A percentile compares a stretch with the other conserved stretches of the same genome.
These are phyloP conservation scores for Caenorhabditis zanzibari DNA, from an alignment of 2,888 invertebrate species.

Conservation along the genomic window DNA sequence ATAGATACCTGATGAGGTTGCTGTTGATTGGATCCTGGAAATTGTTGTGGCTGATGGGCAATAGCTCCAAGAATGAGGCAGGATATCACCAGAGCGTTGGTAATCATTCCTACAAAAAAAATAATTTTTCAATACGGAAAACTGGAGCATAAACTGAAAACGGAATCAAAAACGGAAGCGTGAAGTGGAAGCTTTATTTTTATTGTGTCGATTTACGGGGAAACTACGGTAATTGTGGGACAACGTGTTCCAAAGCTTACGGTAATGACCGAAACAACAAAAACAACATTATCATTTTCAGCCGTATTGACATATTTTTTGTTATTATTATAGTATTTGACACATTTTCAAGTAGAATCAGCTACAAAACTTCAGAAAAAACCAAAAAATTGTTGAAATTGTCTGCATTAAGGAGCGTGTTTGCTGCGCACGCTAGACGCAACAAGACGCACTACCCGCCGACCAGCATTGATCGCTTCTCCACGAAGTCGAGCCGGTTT, in stretches of 20 bases:
- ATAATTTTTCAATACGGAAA: neutral
- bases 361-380: neutral
- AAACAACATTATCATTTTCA: neutral
- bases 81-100: conserved; percentile 42
- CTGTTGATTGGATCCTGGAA: conserved; percentile 74
- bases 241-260: conserved; percentile 65
- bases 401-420: conserved; percentile 51
- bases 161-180: conserved; percentile 45
- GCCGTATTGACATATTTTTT: neutral
- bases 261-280: conserved; percentile 41
- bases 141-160: conserved; percentile 29
- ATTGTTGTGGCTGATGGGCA: conserved; percentile 73
- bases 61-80: conserved; percentile 51
- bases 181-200: conserved; percentile 54
- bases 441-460: conserved; percentile 49
- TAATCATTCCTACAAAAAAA: conserved; percentile 50
- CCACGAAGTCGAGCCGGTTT: conserved; percentile 62
- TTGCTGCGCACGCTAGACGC: conserved; percentile 47
- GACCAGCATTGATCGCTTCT: conserved; percentile 48
- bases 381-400: neutral
- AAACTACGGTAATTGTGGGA: conserved; percentile 59
- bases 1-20: conserved; percentile 25
- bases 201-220: conserved; percentile 65
- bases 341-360: neutral
- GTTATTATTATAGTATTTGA: neutral